Evolutionary conservation across 1,140 invertebrate genomes (phyloP).

Genomic region (Littorina saxatilis): DNA sequence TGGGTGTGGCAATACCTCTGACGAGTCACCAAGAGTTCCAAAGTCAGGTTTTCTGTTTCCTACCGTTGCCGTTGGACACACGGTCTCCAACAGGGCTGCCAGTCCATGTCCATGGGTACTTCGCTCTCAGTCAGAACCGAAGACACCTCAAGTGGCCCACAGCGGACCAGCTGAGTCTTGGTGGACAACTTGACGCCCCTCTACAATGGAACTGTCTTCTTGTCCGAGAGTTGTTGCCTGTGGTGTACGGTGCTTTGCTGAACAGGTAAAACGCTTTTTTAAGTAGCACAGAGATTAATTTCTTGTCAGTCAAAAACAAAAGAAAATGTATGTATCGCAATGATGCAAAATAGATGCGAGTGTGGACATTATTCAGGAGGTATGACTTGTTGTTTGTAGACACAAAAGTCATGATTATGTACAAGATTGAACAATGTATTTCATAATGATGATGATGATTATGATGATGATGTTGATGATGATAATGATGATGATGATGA

Average conservation of each 20-base stretch:
- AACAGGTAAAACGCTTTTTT: background rate
- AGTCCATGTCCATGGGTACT: slow-evolving; percentile 68
- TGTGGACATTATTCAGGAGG: no score
- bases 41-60: slow-evolving; percentile 67
- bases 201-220: slow-evolving; percentile 66
- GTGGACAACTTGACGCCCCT: slow-evolving; percentile 52
- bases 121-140: slow-evolving; percentile 67
- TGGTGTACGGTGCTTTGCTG: slow-evolving; percentile 50
- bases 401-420: no score
- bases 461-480: no score
- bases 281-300: no score
- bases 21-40: background rate
- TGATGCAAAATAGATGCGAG: no score
- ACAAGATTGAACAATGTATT: no score
- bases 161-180: slow-evolving; percentile 44
- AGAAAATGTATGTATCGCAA: background rate
- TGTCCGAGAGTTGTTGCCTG: slow-evolving; percentile 60
- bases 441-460: no score
- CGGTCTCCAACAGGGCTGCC: slow-evolving; percentile 64
- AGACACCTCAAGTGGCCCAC: slow-evolving; percentile 66
- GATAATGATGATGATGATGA: no score
- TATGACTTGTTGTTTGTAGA: background rate
- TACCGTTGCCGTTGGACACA: slow-evolving; percentile 64
- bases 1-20: slow-evolving; percentile 27
- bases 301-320: no score